phyloP scores from a whole-genome alignment of 2,888 invertebrate species.

The Macrophya annulata region DNA sequence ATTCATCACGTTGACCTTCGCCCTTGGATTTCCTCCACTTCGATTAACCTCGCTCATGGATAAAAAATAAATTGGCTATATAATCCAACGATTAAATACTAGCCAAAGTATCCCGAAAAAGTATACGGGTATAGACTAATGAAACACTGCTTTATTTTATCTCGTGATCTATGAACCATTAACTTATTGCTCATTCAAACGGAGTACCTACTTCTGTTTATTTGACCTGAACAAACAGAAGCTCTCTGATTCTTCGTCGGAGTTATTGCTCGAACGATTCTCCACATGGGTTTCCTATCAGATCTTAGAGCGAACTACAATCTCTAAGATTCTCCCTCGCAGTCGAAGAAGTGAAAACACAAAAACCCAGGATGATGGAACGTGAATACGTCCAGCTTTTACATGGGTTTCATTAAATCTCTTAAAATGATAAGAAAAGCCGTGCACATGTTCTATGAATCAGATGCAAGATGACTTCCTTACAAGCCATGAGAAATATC shows the following conservation, averaged over 20 bases:
- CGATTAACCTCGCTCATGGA: not conserved
- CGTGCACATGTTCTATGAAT: not conserved
- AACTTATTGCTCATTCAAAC: not conserved
- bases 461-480: not conserved
- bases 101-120: not conserved
- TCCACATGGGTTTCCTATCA: not conserved
- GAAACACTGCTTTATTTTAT: not conserved
- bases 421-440: not conserved
- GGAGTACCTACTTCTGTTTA: not conserved
- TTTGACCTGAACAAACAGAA: not conserved
- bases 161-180: not conserved
- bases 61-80: not conserved
- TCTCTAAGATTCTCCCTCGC: not conserved
- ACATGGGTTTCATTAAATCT: not conserved
- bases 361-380: not conserved
- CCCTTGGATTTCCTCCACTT: constrained; percentile 37
- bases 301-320: not conserved
- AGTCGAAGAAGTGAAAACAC: not conserved
- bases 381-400: not conserved
- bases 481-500: not conserved
- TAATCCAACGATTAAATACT: not conserved
- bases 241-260: not conserved
- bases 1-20: constrained; percentile 35
- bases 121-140: not conserved
- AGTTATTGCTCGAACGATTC: not conserved